These are phyloP conservation scores for Clivina fossor DNA, from an alignment of 2,888 invertebrate genomes.

Conservation along the genomic window DNA sequence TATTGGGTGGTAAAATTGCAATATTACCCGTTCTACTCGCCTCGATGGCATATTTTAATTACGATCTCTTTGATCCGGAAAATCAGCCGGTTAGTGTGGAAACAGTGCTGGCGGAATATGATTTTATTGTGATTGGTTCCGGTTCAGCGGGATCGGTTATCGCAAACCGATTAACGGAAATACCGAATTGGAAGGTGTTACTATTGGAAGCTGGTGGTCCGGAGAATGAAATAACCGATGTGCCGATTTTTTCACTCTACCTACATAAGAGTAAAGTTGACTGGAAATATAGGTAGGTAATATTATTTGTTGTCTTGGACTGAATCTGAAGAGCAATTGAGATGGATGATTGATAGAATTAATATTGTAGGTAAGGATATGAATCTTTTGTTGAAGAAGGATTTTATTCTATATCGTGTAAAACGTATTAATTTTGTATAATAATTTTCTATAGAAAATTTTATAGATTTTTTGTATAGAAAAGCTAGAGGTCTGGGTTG, in stretches of 20 bases:
- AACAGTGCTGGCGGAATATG: conserved; percentile 69
- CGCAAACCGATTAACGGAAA: conserved; percentile 77
- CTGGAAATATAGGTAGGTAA: conserved; percentile 80
- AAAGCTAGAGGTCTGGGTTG: no score
- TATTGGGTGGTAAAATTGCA: conserved; percentile 71
- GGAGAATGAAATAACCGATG: conserved; percentile 84
- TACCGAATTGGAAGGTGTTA: conserved; percentile 76
- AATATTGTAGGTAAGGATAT: no score
- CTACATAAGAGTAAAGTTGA: conserved; percentile 87
- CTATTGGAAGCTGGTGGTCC: conserved; percentile 84
- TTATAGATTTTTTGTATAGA: no score
- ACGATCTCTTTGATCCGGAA: conserved; percentile 83
- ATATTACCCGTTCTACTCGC: conserved; percentile 76
- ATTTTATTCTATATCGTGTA: no score
- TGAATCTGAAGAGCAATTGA: no score
- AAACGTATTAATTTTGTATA: no score
- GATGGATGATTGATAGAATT: no score
- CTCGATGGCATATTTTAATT: conserved; percentile 78
- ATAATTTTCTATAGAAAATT: no score
- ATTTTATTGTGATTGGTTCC: conserved; percentile 80
- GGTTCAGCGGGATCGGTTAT: conserved; percentile 85
- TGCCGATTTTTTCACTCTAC: conserved; percentile 82
- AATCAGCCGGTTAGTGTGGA: conserved; percentile 72
- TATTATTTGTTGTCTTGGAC: no score
- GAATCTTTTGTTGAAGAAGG: no score